Evolutionary conservation across 1,140 invertebrate genomes (phyloP), one percentile per base, ranked within the genome.

Genomic region (Drosophila biarmipes): DNA sequence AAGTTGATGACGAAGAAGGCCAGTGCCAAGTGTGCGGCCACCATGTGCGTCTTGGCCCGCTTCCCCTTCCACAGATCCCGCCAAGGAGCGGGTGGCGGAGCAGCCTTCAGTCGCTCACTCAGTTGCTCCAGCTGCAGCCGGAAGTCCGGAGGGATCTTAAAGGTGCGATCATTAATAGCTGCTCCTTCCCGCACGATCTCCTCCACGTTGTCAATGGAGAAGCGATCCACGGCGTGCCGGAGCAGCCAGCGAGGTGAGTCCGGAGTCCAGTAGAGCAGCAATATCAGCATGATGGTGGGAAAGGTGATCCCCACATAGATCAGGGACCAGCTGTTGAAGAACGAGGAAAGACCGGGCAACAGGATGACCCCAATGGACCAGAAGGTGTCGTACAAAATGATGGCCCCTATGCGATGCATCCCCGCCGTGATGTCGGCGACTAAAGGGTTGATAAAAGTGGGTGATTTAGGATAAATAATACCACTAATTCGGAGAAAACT

Each of bases 311-410:
- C 90, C 45, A 92, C 68, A 63, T 93, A 93, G 54, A 93, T 91
- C 27, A 92, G 68, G 0, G 85, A 85, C 92, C 92, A 93, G 49
- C 72, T 92, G 42, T 84, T 90, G 15, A 91, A 92, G 76, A 91
- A 92, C 1, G 89, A 90, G 4, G 91, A 80, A 6, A 92, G 75
- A 1, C 80, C 84, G 12, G 92, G 92, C 51, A 93, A 53, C n/a
- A 93, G 59, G 19, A 92, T 92, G 6, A 93, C 91, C 0, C 92
- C 92, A 54, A 93, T 54, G 6, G 92, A 92, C 92, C 92, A 93
- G 56, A 92, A 92, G 1, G 92, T 91, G 55, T 93, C 92, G 61
- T 92, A 93, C 6, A 92, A 78, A 14, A 91, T 92, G n/a, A 84
- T 91, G 31, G 90, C 90, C 6, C 91, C 91, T 31, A 90, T 80